Percentiles rank a stretch among this genome's conserved stretches.
Conservation (phyloP, 2,797 vertebrate species). For the Propithecus perrieri region DNA sequence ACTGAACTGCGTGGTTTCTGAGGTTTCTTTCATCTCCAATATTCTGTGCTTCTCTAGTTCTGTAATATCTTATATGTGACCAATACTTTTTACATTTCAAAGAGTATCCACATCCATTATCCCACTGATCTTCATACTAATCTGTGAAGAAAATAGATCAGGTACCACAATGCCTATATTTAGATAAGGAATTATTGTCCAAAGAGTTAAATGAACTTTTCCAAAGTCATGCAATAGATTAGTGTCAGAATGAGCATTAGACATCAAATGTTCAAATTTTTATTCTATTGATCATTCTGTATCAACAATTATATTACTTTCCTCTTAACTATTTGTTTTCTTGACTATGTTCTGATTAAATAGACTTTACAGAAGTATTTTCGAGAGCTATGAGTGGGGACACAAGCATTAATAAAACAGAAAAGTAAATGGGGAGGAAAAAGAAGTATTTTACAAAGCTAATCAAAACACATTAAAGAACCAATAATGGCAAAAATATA, state of each 20-base stretch:
- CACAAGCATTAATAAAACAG: too few species aligned
- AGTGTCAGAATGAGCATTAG: not conserved
- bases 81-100: not conserved
- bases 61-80: not conserved
- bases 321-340: not conserved
- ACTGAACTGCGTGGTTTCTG: not conserved
- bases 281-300: not conserved
- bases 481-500: not conserved
- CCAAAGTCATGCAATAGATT: not conserved
- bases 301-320: not conserved
- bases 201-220: not conserved
- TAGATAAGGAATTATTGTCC: not conserved
- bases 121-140: not conserved
- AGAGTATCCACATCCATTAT: not conserved
- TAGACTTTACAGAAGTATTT: not conserved
- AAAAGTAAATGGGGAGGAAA: too few species aligned
- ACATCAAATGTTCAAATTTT: not conserved
- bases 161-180: not conserved
- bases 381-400: too few species aligned
- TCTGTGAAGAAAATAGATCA: not conserved
- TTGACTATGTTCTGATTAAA: not conserved
- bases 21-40: not conserved
- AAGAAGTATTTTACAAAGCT: not conserved
- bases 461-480: not conserved
- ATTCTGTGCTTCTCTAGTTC: not conserved